Percentiles rank a stretch among this genome's conserved stretches.
phyloP scores from a whole-genome alignment of 1,140 invertebrate species.

The Orchestia grillus region DNA sequence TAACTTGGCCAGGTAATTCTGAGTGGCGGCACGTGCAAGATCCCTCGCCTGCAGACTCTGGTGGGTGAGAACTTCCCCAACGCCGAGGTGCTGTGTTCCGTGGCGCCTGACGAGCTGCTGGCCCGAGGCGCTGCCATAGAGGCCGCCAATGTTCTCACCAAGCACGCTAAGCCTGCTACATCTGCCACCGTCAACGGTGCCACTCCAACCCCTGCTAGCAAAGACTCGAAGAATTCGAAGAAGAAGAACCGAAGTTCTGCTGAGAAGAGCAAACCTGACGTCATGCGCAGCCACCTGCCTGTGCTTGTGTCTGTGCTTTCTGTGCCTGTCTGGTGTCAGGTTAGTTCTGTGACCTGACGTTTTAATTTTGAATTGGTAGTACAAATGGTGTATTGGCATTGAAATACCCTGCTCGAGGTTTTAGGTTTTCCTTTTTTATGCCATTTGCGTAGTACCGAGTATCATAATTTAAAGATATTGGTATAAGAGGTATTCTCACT shows the following conservation, averaged over 20 bases:
- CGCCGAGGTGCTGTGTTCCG: conserved; percentile 47
- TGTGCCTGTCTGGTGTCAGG: conserved; percentile 23
- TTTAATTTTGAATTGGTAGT: too few relatives aligned
- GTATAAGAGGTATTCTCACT: too few relatives aligned
- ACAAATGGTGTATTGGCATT: too few relatives aligned
- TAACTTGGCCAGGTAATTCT: conserved; percentile 31
- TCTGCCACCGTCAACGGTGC: background rate
- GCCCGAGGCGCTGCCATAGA: conserved; percentile 47
- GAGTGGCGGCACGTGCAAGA: conserved; percentile 56
- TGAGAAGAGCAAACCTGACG: conserved; percentile 19
- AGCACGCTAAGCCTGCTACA: background rate
- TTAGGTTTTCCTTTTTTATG: too few relatives aligned
- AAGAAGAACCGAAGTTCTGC: background rate
- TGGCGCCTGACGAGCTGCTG: conserved; percentile 48
- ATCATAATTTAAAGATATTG: too few relatives aligned
- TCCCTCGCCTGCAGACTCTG: conserved; percentile 47
- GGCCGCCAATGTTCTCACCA: background rate
- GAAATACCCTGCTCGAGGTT: too few relatives aligned
- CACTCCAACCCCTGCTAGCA: background rate
- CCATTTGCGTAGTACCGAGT: too few relatives aligned
- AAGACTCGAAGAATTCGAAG: conserved; percentile 1
- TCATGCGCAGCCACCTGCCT: conserved; percentile 25
- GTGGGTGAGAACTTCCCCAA: conserved; percentile 43
- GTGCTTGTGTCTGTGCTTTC: background rate
- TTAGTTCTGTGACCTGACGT: background rate